Evolutionary conservation across 1,140 invertebrate genomes (phyloP), one percentile per base, ranked within the genome.

Genomic region (Pararge aegeria): DNA sequence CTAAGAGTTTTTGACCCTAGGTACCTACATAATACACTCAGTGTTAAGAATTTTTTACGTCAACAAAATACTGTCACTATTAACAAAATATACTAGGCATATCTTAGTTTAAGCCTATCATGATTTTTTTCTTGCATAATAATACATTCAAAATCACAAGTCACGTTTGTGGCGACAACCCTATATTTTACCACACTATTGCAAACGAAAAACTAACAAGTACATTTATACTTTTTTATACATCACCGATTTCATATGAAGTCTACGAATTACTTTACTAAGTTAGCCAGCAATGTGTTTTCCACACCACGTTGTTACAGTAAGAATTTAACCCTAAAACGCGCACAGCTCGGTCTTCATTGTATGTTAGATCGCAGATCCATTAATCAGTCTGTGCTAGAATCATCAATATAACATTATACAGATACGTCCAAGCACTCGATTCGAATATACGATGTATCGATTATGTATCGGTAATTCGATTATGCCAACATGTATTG

Each of bases 341-440:
- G 55, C 34, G 55, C 67, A 73, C 60, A 66, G 76, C 70, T 64
- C 67, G 61, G 70, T 69, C 61, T 70, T 75, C 63, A 88, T 88
- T 88, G 83, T 86, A 77, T 75, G 73, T 68, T 75, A 78, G 68
- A 79, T 73, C 69, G 75, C 63, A 69, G 61, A 65, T 80, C 75
- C 85, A 88, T 88, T 88, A 86, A 88, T 88, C 85, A 86, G 85
- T 86, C 85, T 88, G 79, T 80, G 72, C 76, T 55, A 75, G 81
- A 80, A 85, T 82, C 85, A 88, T 88, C 85, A 88, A 88, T 88
- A 88, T 83, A 88, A 70, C 76, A 88, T 88, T 86, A 82, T 81
- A 73, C 74, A 76, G 74, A 82, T 82, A 82, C 83, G 83, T 85
- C 80, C 80, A 79, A 82, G 78, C 73, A 83, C 84, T 82, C 75